Evolutionary conservation across 1,140 invertebrate species (phyloP).

Genomic region (Hermatobates lingyangjiaoensis): DNA sequence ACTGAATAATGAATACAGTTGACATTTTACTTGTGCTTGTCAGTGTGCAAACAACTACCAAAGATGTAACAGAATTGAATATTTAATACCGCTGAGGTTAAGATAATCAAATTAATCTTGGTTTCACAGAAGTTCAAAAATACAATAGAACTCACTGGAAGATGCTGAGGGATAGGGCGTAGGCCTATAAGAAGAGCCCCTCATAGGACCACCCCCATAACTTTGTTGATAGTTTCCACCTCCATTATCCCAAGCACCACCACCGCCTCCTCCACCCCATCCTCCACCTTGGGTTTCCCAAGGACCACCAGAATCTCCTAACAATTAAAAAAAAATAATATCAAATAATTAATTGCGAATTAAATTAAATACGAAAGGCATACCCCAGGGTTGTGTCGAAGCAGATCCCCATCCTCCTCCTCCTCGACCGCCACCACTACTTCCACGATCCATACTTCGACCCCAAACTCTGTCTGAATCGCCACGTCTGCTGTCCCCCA

Average conservation of each 20-base stretch:
- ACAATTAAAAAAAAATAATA: neutral
- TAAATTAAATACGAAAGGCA: neutral
- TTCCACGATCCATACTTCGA: no score
- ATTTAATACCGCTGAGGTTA: neutral
- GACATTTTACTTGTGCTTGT: neutral
- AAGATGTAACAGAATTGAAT: neutral
- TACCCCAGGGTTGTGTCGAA: conserved; percentile 7
- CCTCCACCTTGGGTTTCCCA: neutral
- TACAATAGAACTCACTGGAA: no score
- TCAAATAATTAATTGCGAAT: neutral
- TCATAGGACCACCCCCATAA: conserved; percentile 13
- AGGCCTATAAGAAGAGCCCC: neutral
- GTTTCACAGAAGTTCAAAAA: no score
- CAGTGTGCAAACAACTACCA: neutral
- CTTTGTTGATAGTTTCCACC: conserved; percentile 8
- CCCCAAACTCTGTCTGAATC: conserved; percentile 1
- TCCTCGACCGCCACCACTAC: conserved; percentile 8
- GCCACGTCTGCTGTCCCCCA: conserved; percentile 2
- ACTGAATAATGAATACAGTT: neutral
- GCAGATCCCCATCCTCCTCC: conserved; percentile 9
- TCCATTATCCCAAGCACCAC: no score
- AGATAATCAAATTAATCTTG: no score
- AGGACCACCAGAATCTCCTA: neutral
- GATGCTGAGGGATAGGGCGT: neutral
- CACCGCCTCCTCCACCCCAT: neutral